Conservation (phyloP, 1,140 invertebrate species). For the Calephelis virginiensis region DNA sequence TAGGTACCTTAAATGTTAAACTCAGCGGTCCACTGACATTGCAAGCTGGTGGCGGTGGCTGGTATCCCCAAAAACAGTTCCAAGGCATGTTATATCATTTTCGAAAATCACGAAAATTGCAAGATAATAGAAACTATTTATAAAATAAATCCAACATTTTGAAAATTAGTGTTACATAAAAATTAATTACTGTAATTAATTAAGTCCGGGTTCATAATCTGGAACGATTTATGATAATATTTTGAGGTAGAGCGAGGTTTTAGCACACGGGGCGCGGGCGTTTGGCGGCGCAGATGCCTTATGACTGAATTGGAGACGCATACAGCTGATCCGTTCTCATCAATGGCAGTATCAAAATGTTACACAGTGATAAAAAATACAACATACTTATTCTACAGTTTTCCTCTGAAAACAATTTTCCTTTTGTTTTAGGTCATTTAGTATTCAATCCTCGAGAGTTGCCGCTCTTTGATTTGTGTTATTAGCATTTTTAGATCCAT, state of each 20-base stretch:
- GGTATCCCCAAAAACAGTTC: conserved; percentile 71
- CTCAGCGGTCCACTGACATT: conserved; percentile 63
- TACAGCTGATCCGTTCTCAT: conserved; percentile 47
- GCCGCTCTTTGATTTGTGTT: too few relatives aligned
- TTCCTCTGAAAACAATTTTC: too few relatives aligned
- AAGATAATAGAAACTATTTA: conserved; percentile 3
- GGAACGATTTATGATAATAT: background rate
- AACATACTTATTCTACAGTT: background rate
- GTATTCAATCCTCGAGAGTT: too few relatives aligned
- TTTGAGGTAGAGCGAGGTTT: conserved; percentile 11
- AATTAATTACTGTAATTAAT: too few relatives aligned
- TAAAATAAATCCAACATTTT: background rate
- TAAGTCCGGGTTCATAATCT: background rate
- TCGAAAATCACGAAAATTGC: conserved; percentile 20
- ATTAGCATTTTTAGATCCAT: too few relatives aligned
- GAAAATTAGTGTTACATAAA: too few relatives aligned
- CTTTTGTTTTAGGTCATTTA: too few relatives aligned
- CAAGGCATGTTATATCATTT: conserved; percentile 64
- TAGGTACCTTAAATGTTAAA: conserved; percentile 58
- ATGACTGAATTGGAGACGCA: conserved; percentile 44
- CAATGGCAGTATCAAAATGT: conserved; percentile 27
- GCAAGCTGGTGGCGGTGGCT: conserved; percentile 59
- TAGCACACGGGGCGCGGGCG: conserved; percentile 32
- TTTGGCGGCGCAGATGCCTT: conserved; percentile 40
- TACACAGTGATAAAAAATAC: background rate